Base-by-base conservation (phyloP, 1,140 invertebrate genomes). In the Caerostris extrusa region DNA sequence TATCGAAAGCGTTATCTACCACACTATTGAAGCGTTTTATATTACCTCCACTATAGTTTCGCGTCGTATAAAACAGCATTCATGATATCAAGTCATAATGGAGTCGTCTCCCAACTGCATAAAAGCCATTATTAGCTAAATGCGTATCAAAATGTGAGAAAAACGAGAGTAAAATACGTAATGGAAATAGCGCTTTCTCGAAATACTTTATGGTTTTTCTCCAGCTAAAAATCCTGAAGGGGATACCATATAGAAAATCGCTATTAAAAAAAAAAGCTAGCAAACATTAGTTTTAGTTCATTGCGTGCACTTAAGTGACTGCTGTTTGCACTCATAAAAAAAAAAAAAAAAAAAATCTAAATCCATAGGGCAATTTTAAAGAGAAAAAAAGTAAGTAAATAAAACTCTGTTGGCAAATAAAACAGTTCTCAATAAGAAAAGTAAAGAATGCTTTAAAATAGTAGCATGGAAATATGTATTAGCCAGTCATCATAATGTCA, bases 211-310 rank as follows among this genome's bases (percentile, higher is more conserved):
- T 67, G 61, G 61, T n/a, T 67, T n/a, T 4, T 67, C 61, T 67
- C n/a, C 12, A 67, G 17, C 17, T 67, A 67, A 67, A 67, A 67
- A 14, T 17, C 7, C 12, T 17, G 61, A 67, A 67, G 6, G 5
- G 61, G 17, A 67, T n/a, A 5, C 34, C 2, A 34, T 14, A 67
- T 67, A 67, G 14, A 67, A n/a, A 67, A 67, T 67, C 14, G n/a
- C 61, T 67, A 6, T 67, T 10, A 67, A 67, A 34, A 34, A 34
- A 34, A 34, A 67, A 67, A 8, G 12, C 61, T 67, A 67, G 61
- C 61, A 67, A 67, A 67, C 61, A 67, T 67, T 67, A 67, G 61
- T 67, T 67, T 67, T 67, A 67, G 61, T 17, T 67, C 61, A 67
- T 67, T 67, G 61, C 14, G 14, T 17, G n/a, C 61, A 67, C 7